Evolutionary conservation across 2,797 vertebrate species (phyloP), one percentile per base, ranked within the genome.

Genomic region (Pteronotus mesoamericanus): DNA sequence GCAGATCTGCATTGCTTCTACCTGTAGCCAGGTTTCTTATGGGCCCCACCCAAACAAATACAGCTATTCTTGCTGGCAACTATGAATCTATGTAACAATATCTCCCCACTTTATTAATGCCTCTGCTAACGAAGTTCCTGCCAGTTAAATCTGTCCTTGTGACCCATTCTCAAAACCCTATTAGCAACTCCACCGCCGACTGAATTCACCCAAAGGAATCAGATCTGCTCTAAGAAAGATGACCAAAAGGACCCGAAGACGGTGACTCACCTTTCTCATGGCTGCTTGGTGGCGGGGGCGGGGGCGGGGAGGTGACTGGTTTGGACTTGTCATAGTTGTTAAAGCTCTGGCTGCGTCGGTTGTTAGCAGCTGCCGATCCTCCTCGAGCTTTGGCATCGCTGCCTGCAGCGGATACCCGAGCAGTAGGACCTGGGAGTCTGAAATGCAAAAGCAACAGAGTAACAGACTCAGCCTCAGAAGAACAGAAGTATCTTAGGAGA

Each of bases 321-420:
- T 99, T 99, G 89, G 99, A 99, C 98, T 99, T 99, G 97, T 99
- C 99, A 0, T 98, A 98, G 96, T 98, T 99, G 97, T 98, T 99
- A 98, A 99, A 99, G 98, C 99, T 99, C 98, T 99, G 99, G 97
- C 99, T 99, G 96, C 99, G 99, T 42, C 99, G 98, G 98, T 99
- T 99, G 97, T 99, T 99, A 96, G 99, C 98, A 96, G 98, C 96
- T 94, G 98, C 96, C 46, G 99, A 98, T 92, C 99, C 97, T 68
- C 95, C 99, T 82, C 99, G 99, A 12, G 99, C 97, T 97, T 99
- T 99, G 98, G 99, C 98, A 97, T 99, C 99, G 75, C 99, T 98
- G 99, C 99, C 99, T 59, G 99, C 99, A 99, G 99, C 96, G 66
- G 99, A 99, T 97, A 99, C 98, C 98, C 99, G 99, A n/a, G 98